Evolutionary conservation across 1,140 invertebrate species (phyloP), one percentile per base, ranked within the genome.

Genomic region (Drosophila mayri): DNA sequence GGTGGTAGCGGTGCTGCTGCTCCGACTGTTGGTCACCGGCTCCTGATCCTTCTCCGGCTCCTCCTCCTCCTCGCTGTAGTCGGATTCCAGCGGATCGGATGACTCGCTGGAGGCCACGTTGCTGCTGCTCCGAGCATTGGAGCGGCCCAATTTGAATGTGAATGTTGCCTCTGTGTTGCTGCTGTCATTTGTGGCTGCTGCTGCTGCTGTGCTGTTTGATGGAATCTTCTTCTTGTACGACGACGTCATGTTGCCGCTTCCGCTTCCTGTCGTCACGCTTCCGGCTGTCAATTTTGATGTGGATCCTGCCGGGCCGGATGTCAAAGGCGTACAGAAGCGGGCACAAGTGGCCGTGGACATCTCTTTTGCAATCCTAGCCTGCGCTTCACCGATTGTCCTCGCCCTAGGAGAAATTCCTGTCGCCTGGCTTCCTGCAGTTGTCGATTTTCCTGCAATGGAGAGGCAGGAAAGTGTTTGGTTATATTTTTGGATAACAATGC

Each of bases 41-140:
- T 73, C 59, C 20, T 57, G 49, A n/a, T 74, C 72, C 9, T 72
- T 59, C 32, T 68, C 46, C 18, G 49, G 52, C 22, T 81, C 75
- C 14, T 76, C 74, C 12, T 76, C 74, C 41, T 92, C 91, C 54
- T 92, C 91, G 43, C 91, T 91, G 47, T 86, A 92, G 49, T 92
- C 91, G 5, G 91, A 92, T 49, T 91, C 91, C 35, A 92, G 52
- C 4, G 90, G 90, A 91, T 92, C 91, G 57, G 91, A 92, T 49
- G 90, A 92, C 74, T 91, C 91, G 71, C 86, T 91, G 46, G 86
- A 91, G 41, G 79, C 83, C 10, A 82, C 71, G 28, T 78, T 90
- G 57, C 68, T 77, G 43, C 79, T 61, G 41, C 67, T 65, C 18
- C 57, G 43, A 14, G 64, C 73, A 35, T 50, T 65, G 18, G 67